phyloP scores from a whole-genome alignment of 2,797 vertebrate genomes.

The Hyperoplus immaculatus region DNA sequence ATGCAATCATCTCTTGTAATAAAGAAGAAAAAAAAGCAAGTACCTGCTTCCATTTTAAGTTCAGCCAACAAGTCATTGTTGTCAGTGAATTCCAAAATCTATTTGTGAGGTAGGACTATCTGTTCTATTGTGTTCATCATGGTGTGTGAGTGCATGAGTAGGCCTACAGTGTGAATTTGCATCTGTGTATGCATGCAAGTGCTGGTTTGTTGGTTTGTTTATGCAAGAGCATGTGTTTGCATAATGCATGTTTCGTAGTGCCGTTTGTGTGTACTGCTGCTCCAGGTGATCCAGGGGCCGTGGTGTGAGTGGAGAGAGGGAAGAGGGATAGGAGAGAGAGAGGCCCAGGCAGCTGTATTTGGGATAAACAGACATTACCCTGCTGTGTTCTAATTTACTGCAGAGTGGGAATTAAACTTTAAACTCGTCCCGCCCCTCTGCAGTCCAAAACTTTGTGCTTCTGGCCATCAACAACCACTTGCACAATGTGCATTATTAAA shows the following conservation, averaged over 20 bases:
- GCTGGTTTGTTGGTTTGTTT: constrained; percentile 69
- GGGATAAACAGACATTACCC: constrained; percentile 87
- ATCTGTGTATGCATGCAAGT: constrained; percentile 47
- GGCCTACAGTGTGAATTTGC: constrained; percentile 18
- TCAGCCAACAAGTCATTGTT: constrained; percentile 23
- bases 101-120: constrained; percentile 37
- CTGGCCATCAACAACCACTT: constrained; percentile 78
- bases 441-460: constrained; percentile 68
- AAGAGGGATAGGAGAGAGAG: constrained; percentile 65
- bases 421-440: constrained; percentile 78
- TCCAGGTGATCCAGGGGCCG: constrained; percentile 75
- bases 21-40: constrained; percentile 23
- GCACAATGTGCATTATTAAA: constrained; percentile 78
- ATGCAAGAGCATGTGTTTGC: constrained; percentile 68
- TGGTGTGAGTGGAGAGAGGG: constrained; percentile 57
- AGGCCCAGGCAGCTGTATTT: constrained; percentile 85
- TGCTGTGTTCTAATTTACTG: constrained; percentile 86
- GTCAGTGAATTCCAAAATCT: constrained; percentile 48
- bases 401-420: constrained; percentile 85
- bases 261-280: constrained; percentile 61
- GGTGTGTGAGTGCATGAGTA: constrained; percentile 41
- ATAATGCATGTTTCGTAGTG: constrained; percentile 72
- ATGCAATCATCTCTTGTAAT: background rate
- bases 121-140: constrained; percentile 42
- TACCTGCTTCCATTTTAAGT: constrained; percentile 20